Conservation (phyloP, 2,113 vertebrate species). For the Stigmatopora argus region DNA sequence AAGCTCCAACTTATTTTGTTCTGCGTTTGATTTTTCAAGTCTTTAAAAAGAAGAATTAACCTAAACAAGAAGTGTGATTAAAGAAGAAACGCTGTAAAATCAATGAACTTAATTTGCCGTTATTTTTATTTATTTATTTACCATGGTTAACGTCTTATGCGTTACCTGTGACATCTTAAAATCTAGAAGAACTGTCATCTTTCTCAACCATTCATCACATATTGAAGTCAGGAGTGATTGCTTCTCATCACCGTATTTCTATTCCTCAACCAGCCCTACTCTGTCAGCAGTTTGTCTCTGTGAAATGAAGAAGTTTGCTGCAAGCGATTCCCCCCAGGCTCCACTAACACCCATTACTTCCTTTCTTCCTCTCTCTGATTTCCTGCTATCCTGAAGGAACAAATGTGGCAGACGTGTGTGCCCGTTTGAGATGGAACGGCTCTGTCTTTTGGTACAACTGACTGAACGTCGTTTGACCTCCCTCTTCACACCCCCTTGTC, state of each 20-base stretch:
- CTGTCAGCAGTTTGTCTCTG: conserved; percentile 50
- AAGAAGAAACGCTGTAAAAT: too few relatives aligned
- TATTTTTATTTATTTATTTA: too few relatives aligned
- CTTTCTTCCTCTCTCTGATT: conserved; percentile 19
- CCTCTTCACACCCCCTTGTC: conserved; percentile 29
- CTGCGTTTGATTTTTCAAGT: too few relatives aligned
- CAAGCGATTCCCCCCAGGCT: conserved; percentile 24
- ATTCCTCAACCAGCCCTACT: conserved; percentile 15
- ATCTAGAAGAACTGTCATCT: not conserved
- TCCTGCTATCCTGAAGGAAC: conserved; percentile 19
- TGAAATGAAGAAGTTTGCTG: conserved; percentile 47
- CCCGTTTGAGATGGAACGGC: conserved; percentile 34
- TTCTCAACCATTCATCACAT: conserved; percentile 10
- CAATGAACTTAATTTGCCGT: too few relatives aligned
- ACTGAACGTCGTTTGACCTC: conserved; percentile 11
- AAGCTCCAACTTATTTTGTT: too few relatives aligned
- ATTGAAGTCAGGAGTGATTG: not conserved
- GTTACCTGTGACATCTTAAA: too few relatives aligned
- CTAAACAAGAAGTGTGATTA: too few relatives aligned
- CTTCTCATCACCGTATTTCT: conserved; percentile 35
- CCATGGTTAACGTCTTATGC: too few relatives aligned
- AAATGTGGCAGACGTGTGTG: conserved; percentile 24
- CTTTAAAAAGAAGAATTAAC: too few relatives aligned
- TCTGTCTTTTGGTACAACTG: conserved; percentile 21
- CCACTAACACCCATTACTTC: conserved; percentile 13